A percentile compares a stretch with the other conserved stretches of the same genome.
These are phyloP conservation scores for Anas platyrhynchos DNA, from an alignment of 2,113 vertebrate genomes.

Conservation along the genomic window DNA sequence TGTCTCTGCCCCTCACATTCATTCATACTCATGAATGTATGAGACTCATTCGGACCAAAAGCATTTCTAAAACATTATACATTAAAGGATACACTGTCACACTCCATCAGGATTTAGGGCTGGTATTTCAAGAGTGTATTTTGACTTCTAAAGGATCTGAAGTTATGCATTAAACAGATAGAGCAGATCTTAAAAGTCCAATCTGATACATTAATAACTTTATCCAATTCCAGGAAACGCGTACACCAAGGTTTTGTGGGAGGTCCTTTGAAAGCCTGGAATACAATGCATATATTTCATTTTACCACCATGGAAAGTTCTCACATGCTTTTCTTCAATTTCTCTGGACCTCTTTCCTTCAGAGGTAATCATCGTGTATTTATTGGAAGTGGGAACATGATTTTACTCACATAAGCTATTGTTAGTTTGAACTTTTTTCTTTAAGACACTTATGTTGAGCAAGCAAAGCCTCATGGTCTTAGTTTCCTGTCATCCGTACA, in stretches of 20 bases:
- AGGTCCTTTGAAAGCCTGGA: neutral
- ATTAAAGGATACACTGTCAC: neutral
- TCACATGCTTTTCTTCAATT: neutral
- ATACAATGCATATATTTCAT: neutral
- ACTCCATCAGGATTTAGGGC: neutral
- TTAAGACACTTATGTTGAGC: neutral
- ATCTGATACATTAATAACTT: neutral
- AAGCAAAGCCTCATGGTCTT: neutral
- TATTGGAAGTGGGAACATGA: neutral
- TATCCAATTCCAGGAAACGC: neutral
- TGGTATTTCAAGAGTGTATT: neutral
- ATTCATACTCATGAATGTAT: neutral
- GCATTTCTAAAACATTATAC: neutral
- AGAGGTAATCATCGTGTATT: neutral
- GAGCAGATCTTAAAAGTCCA: neutral
- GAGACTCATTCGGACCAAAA: neutral
- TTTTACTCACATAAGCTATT: neutral
- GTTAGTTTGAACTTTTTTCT: neutral
- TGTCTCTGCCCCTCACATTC: neutral
- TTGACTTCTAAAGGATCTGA: neutral
- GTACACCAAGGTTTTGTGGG: neutral
- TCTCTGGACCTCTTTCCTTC: neutral
- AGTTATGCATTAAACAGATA: slow-evolving; percentile 4
- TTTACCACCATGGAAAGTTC: neutral
- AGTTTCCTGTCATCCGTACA: neutral